Evolutionary conservation across 2,113 vertebrate genomes (phyloP).

Genomic region (Malurus elegans): DNA sequence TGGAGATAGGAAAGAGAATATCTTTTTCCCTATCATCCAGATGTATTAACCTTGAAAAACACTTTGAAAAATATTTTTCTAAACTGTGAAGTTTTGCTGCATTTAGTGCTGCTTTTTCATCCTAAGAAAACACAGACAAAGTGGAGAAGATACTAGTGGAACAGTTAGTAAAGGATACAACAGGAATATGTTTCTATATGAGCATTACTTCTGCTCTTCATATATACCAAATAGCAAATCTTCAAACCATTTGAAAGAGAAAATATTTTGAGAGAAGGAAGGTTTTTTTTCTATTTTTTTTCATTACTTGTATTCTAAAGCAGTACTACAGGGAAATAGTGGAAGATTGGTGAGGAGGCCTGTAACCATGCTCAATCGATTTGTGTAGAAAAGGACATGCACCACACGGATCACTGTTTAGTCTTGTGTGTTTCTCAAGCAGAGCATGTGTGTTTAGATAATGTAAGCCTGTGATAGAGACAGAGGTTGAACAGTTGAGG

Average conservation of each 20-base stretch:
- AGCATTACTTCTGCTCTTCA: neutral
- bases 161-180: neutral
- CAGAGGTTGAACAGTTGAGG: neutral
- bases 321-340: neutral
- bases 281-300: neutral
- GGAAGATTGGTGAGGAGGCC: neutral
- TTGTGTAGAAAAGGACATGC: neutral
- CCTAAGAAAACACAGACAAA: neutral
- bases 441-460: neutral
- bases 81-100: neutral
- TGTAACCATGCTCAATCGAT: neutral
- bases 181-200: neutral
- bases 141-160: neutral
- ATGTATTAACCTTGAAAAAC: neutral
- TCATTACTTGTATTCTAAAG: neutral
- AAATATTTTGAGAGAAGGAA: neutral
- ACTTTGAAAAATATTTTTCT: neutral
- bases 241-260: neutral
- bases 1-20: neutral
- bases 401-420: neutral
- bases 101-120: neutral
- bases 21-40: neutral
- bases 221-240: neutral
- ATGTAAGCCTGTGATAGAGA: neutral
- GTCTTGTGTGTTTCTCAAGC: neutral